Conservation (phyloP, 2,113 vertebrate genomes). For the Amblyopsis rosae region DNA sequence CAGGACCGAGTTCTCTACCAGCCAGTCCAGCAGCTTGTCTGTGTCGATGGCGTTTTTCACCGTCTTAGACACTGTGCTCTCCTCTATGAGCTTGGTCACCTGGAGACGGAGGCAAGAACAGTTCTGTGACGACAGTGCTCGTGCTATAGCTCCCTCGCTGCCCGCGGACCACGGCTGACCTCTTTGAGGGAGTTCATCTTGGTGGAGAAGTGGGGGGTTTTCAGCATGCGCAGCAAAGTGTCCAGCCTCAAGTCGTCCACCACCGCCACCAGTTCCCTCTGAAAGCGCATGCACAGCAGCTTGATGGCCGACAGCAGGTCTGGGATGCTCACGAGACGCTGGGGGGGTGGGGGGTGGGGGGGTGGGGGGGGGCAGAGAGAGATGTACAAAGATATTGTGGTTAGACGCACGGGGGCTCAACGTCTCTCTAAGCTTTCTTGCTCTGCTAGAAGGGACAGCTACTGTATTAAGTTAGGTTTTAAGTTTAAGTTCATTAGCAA, state of each 20-base stretch:
- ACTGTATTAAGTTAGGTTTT: not conserved
- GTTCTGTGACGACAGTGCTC: not conserved
- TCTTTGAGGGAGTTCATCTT: conserved; percentile 99
- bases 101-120: conserved; percentile 48
- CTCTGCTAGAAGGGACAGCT: not conserved
- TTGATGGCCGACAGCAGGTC: conserved; percentile 97
- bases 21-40: conserved; percentile 93
- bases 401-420: not conserved
- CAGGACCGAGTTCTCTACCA: conserved; percentile 96
- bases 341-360: not conserved
- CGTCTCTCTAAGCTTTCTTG: not conserved
- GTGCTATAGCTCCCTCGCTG: not conserved
- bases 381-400: not conserved
- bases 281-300: conserved; percentile 97
- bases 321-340: conserved; percentile 96
- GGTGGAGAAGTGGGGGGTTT: conserved; percentile 97
- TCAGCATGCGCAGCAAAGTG: conserved; percentile 95
- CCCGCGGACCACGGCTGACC: conserved; percentile 65
- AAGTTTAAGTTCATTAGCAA: not conserved
- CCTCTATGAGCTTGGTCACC: conserved; percentile 98
- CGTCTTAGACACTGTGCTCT: conserved; percentile 96
- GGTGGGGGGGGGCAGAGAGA: not conserved
- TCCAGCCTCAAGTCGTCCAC: conserved; percentile 95
- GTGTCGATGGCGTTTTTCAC: conserved; percentile 98
- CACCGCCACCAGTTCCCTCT: conserved; percentile 88